These are phyloP conservation scores for Parapristionchus giblindavisi DNA, from an alignment of 2,888 invertebrate species.

Conservation along the genomic window DNA sequence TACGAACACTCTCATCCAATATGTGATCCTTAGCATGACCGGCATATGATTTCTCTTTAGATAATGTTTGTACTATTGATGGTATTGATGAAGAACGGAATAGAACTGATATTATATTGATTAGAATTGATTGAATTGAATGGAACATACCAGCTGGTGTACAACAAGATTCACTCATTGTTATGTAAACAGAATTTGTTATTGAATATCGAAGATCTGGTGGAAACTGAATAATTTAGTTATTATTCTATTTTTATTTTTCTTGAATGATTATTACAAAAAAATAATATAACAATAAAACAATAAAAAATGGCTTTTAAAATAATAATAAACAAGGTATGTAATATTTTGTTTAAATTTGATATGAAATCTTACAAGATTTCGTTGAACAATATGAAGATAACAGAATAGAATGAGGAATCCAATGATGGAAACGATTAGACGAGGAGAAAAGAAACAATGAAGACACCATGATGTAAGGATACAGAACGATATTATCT, in stretches of 20 bases:
- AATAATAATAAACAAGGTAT: too few relatives aligned
- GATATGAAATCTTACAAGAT: background rate
- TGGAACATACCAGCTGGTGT: slow-evolving; percentile 29
- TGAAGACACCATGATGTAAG: slow-evolving; percentile 5
- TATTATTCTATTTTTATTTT: too few relatives aligned
- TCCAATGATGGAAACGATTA: background rate
- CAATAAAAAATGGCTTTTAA: too few relatives aligned
- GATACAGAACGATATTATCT: slow-evolving; percentile 6
- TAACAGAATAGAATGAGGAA: background rate
- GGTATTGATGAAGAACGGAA: slow-evolving; percentile 31
- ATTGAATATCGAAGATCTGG: slow-evolving; percentile 12
- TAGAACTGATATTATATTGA: slow-evolving; percentile 11
- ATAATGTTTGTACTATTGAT: background rate
- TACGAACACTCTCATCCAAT: slow-evolving; percentile 32
- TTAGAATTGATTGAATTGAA: background rate
- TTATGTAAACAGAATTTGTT: slow-evolving; percentile 26
- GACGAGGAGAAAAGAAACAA: slow-evolving; percentile 3
- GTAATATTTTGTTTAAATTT: background rate
- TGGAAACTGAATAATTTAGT: slow-evolving; percentile 12
- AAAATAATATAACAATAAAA: too few relatives aligned
- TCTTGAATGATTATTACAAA: too few relatives aligned
- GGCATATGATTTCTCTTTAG: background rate
- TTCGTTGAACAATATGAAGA: slow-evolving; percentile 4
- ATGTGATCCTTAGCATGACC: slow-evolving; percentile 38
- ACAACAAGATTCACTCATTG: slow-evolving; percentile 31